Base-by-base conservation (phyloP, 2,113 vertebrate genomes). In the crab-eating macaque (Macaca fascicularis) region DNA sequence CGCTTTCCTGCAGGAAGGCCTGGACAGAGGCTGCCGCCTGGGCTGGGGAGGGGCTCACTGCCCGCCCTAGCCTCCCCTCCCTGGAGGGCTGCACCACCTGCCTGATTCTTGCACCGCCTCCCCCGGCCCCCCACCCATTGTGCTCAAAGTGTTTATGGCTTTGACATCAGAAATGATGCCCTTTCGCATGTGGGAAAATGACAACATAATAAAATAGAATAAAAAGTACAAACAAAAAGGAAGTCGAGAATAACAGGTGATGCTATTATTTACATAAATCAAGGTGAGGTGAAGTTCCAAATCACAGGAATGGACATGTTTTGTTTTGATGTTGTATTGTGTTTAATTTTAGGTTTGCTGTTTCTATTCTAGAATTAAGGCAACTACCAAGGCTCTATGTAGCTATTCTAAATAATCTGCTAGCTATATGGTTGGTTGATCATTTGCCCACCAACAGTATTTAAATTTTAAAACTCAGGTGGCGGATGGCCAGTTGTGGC, bases 201-300 rank as follows among this genome's bases (percentile, higher is more conserved):
- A 6, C 59, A 50, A 1, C 9, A 45, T 22, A 55, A 69, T 45
- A 72, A 25, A 17, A 19, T 17, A 89, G 22, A 80, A 32, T 11
- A 8, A 5, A 64, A 64, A 64, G 61, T 64, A 64, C 61, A 64
- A n/a, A 14, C 20, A 22, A 1, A 12, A 38, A 30, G 30, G 11
- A 30, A 48, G 19, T 48, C 20, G 23, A 17, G 35, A 17, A 3
- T 22, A 50, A 2, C 0, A 1, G 1, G 50, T 0, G 2, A 10
- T 9, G 27, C 74, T 32, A 50, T 45, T 10, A 8, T 5, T 43
- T 3, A 1, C 17, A 1, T 40, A 23, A 13, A 14, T 23, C 22
- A 70, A 72, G 50, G 25, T 61, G 1, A 88, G 35, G 30, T 17
- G 38, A 2, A 0, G 5, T 38, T 64, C 48, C 6, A 5, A 7